A percentile compares a stretch with the other conserved stretches of the same genome.
phyloP scores from a whole-genome alignment of 1,140 invertebrate species.

The Neotoxoptera formosana region DNA sequence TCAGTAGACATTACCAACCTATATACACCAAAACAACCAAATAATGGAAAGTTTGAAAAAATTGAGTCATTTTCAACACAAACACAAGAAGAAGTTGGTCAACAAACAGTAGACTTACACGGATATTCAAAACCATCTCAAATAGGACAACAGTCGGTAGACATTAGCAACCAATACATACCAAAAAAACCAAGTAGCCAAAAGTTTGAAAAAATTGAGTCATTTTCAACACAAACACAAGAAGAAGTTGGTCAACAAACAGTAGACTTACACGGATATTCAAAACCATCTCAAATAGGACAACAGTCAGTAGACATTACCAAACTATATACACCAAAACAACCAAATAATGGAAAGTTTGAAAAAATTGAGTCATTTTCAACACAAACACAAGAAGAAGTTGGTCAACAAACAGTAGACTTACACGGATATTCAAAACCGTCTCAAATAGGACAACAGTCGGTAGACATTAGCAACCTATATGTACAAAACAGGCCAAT shows the following conservation, averaged over 20 bases:
- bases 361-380: too few species aligned
- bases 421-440: background rate
- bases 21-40: too few species aligned
- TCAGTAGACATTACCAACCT: background rate
- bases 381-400: too few species aligned
- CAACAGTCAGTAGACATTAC: constrained; percentile 15
- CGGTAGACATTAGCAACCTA: background rate
- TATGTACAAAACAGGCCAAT: too few species aligned
- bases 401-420: constrained; percentile 15
- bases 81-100: too few species aligned
- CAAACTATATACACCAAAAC: background rate
- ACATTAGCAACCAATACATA: background rate
- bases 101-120: constrained; percentile 7
- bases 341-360: too few species aligned
- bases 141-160: constrained; percentile 22
- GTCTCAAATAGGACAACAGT: constrained; percentile 7
- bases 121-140: background rate
- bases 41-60: too few species aligned
- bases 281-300: background rate
- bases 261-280: background rate
- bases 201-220: too few species aligned
- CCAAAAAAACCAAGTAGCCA: too few species aligned
- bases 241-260: background rate
- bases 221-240: too few species aligned
- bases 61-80: too few species aligned